These are phyloP conservation scores for Harpalus rubripes DNA, from an alignment of 2,888 invertebrate genomes.

Conservation along the genomic window DNA sequence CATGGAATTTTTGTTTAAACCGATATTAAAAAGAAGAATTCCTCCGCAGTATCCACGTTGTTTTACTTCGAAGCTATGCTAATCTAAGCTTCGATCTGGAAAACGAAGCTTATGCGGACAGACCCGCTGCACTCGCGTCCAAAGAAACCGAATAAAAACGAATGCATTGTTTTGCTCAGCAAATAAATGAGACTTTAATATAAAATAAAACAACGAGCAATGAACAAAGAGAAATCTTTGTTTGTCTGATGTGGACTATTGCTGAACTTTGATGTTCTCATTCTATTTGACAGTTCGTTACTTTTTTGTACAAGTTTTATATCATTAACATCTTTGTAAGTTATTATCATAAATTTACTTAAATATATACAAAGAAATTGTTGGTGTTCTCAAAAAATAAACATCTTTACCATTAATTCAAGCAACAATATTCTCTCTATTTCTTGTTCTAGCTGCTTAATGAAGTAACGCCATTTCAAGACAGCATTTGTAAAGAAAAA, in stretches of 20 bases:
- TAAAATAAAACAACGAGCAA: neutral
- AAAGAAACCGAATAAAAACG: conserved; percentile 19
- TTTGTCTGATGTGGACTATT: neutral
- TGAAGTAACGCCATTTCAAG: too few relatives aligned
- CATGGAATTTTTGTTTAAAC: conserved; percentile 54
- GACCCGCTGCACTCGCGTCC: neutral
- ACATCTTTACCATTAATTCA: too few relatives aligned
- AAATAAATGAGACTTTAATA: conserved; percentile 7
- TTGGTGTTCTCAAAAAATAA: neutral
- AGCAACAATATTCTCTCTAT: too few relatives aligned
- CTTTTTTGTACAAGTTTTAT: neutral
- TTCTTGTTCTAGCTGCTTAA: too few relatives aligned
- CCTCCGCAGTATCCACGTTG: conserved; percentile 17
- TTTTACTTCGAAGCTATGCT: conserved; percentile 22
- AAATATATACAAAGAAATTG: neutral
- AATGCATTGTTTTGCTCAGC: conserved; percentile 2
- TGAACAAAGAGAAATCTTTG: neutral
- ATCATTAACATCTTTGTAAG: neutral
- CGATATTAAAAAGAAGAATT: conserved; percentile 49
- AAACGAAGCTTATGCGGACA: neutral
- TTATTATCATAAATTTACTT: neutral
- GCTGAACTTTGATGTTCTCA: neutral
- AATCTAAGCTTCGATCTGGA: conserved; percentile 16
- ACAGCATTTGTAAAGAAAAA: too few relatives aligned
- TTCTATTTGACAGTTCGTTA: neutral